Evolutionary conservation across 64 coral and sea anemone species (phyloP), one percentile per base, ranked within the genome.

Genomic region (Porites lutea): DNA sequence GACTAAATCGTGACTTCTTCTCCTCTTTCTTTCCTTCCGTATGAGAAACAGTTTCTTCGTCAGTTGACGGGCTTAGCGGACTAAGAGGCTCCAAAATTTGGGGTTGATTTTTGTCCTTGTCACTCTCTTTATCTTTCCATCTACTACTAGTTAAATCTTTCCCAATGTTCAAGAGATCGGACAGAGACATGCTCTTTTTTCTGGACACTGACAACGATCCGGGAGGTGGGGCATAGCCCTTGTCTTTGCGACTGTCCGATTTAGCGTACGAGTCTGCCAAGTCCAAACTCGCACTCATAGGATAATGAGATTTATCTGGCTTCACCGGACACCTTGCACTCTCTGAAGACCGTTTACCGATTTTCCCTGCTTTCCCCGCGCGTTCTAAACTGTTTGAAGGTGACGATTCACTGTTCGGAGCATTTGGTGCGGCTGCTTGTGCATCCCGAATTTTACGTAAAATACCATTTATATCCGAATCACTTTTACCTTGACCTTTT

Each of bases 281-380:
- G 19, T 88, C 72, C 21, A 72, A 15, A 59, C 86, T 72, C 49
- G 78, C 13, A 20, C 60, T 68, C 15, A 44, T 23, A 10, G 63
- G 75, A 61, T 96, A 96, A 65, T 93, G 95, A 13, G 87, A 82
- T 52, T 68, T 68, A 74, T 96, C 95, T 3, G 95, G 87, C 52
- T 96, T 96, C 15, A 96, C 74, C n/a, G 95, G 95, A 13, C n/a
- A 13, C 48, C 91, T 79, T 46, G 87, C 49, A 47, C 45, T 21
- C 16, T 96, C 95, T 16, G 95, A 96, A 7, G 18, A 88, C 18
- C 87, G 72, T 81, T 93, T 91, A 13, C 8, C 68, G 11, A 74
- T 45, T 43, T 94, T 64, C 13, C 73, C 65, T 22, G 46, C 8
- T 82, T 46, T 86, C 59, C 43, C 6, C 45, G 13, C 13, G 71